Conservation (phyloP, 2,113 vertebrate genomes). For the Phyllopteryx taeniolatus region DNA sequence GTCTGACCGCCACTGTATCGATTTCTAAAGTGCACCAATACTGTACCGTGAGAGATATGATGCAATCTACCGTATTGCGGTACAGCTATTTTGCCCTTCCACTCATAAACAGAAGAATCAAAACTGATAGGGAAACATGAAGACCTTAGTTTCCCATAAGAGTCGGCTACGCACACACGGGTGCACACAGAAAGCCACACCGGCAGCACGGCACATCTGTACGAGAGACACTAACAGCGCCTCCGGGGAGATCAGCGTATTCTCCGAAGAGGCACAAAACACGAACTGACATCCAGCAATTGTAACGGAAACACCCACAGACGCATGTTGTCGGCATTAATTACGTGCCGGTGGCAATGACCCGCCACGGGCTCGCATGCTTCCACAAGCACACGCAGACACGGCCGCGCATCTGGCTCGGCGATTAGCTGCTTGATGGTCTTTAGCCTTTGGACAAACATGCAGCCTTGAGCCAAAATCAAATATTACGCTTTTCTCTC, state of each 20-base stretch:
- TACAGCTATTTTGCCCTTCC: neutral
- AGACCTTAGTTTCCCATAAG: conserved; percentile 43
- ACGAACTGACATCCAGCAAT: conserved; percentile 68
- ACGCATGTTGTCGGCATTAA: conserved; percentile 54
- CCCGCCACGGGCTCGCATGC: conserved; percentile 43
- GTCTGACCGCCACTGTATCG: neutral
- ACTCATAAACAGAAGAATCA: conserved; percentile 5
- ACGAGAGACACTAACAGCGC: conserved; percentile 67
- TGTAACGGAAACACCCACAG: conserved; percentile 35
- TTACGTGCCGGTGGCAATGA: conserved; percentile 54
- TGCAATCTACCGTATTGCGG: neutral
- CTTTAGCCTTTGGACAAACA: conserved; percentile 72
- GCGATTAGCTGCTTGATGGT: conserved; percentile 65
- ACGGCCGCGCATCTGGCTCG: conserved; percentile 48
- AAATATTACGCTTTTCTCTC: conserved; percentile 63
- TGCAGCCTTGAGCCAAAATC: conserved; percentile 66
- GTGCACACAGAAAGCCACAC: conserved; percentile 44
- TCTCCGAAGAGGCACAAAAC: conserved; percentile 63
- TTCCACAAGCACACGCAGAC: conserved; percentile 47
- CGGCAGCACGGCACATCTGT: conserved; percentile 66
- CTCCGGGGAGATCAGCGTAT: conserved; percentile 63
- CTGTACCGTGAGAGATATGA: neutral
- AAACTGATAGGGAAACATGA: conserved; percentile 15
- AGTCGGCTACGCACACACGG: conserved; percentile 24
- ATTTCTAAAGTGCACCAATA: neutral